phyloP scores from a whole-genome alignment of 2,113 vertebrate species.

The Ariopsis seemanni region DNA sequence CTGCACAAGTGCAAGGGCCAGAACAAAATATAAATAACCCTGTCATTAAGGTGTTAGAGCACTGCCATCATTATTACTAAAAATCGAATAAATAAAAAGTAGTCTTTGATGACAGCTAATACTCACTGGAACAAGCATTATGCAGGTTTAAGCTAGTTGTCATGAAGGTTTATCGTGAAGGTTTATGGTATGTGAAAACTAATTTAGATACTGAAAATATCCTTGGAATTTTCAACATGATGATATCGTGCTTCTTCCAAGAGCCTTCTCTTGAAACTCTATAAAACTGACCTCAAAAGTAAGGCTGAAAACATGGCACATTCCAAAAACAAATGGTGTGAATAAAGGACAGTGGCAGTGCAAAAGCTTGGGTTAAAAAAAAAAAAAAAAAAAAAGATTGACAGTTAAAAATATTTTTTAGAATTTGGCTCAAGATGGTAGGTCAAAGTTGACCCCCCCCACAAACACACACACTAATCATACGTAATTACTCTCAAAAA shows the following conservation, averaged over 20 bases:
- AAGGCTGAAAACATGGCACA: not conserved
- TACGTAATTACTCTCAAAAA: not conserved
- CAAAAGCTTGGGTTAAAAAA: not conserved
- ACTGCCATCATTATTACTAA: not conserved
- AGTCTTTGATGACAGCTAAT: not conserved
- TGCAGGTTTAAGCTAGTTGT: not conserved
- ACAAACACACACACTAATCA: too few species aligned
- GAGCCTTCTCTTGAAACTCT: not conserved
- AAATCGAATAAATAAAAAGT: not conserved
- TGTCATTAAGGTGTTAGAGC: not conserved
- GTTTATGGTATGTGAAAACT: not conserved
- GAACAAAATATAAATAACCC: not conserved
- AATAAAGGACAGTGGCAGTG: not conserved
- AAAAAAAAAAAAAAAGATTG: not conserved
- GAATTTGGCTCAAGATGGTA: slow-evolving; percentile 8
- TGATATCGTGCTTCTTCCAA: not conserved
- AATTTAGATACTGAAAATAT: not conserved
- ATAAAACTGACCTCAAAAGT: not conserved
- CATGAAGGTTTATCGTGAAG: not conserved
- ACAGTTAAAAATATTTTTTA: not conserved
- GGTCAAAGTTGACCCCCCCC: slow-evolving; percentile 30
- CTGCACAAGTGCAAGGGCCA: not conserved
- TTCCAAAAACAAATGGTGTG: not conserved
- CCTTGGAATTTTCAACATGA: not conserved
- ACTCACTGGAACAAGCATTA: not conserved